Evolutionary conservation across 2,113 vertebrate genomes (phyloP).

Genomic region (Erythrocercus mccallii): DNA sequence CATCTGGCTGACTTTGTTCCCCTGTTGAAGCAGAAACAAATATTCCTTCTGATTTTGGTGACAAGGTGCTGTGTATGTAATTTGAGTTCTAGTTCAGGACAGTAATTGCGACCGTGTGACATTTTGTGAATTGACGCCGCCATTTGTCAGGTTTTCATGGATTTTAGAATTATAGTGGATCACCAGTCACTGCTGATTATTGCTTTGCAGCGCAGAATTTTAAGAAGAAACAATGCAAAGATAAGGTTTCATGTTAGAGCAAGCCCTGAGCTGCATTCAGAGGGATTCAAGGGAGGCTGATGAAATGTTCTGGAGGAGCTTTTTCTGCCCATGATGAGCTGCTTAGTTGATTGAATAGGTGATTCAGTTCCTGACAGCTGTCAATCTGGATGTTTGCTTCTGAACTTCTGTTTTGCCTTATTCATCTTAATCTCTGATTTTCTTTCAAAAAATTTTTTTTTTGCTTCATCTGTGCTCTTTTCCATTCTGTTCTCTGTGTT

Average conservation of each 20-base stretch:
- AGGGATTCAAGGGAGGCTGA: background rate
- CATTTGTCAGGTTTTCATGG: background rate
- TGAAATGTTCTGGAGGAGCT: background rate
- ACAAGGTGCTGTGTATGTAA: background rate
- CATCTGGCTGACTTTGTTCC: background rate
- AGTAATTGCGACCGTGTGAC: background rate
- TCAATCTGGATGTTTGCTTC: background rate
- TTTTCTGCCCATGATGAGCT: background rate
- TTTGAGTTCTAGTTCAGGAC: background rate
- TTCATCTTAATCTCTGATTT: background rate
- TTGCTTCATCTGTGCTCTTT: accelerated
- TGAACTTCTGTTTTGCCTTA: background rate
- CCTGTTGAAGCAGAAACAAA: background rate
- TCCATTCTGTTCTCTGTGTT: background rate
- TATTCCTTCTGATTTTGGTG: background rate
- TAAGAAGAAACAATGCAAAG: background rate
- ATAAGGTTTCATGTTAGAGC: background rate
- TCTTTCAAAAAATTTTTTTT: background rate
- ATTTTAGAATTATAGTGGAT: background rate
- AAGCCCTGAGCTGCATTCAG: background rate
- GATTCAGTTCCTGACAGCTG: background rate
- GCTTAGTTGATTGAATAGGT: background rate
- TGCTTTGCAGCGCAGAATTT: background rate
- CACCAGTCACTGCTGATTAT: background rate
- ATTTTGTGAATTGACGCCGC: background rate